These are phyloP conservation scores for Apodemia hepburni DNA, from an alignment of 2,888 invertebrate species.

Conservation along the genomic window DNA sequence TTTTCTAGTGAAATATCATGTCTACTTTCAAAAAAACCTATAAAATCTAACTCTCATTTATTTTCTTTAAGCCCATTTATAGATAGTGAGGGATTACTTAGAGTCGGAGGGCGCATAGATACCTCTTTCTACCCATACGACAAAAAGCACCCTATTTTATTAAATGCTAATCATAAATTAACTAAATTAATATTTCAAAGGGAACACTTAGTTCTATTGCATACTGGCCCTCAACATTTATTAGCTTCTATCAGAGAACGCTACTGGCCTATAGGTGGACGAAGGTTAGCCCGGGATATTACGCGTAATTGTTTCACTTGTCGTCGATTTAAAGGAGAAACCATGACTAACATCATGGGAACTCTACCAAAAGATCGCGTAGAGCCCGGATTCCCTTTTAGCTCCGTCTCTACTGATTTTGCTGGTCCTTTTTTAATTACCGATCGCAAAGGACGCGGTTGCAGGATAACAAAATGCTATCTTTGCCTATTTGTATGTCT, in stretches of 20 bases:
- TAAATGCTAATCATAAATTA: not conserved
- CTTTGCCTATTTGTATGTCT: conserved; percentile 34
- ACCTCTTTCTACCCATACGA: not conserved
- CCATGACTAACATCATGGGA: conserved; percentile 1
- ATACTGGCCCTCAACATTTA: not conserved
- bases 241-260: conserved; percentile 10
- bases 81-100: conserved; percentile 17
- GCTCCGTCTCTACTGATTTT: conserved; percentile 11
- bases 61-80: conserved; percentile 7
- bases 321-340: conserved; percentile 5
- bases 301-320: conserved; percentile 16
- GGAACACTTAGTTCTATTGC: not conserved
- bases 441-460: conserved; percentile 30
- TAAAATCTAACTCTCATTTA: conserved; percentile 9
- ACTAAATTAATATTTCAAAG: not conserved
- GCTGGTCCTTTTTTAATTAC: conserved; percentile 16
- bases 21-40: not conserved
- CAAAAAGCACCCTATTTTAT: not conserved
- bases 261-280: conserved; percentile 27
- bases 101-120: conserved; percentile 30
- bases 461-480: conserved; percentile 30
- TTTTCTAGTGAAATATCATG: not conserved
- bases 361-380: conserved; percentile 1
- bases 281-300: conserved; percentile 21
- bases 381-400: conserved; percentile 19